Percentiles rank a stretch among this genome's conserved stretches.
Evolutionary conservation across 2,113 vertebrate species (phyloP).

Genomic region (Aleadryas rufinucha): DNA sequence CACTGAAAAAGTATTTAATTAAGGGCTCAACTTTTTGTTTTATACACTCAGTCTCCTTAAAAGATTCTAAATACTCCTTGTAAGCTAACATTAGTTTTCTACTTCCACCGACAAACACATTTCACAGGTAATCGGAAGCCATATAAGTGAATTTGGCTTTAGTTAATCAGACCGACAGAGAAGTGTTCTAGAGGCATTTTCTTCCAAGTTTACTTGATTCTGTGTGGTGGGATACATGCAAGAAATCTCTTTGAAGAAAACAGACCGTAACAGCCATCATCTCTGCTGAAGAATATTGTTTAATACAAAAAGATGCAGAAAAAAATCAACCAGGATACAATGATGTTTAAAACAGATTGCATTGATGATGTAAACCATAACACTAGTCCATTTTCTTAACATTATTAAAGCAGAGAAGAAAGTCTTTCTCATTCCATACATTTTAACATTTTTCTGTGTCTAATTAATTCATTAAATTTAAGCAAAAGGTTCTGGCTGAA

Average conservation of each 20-base stretch:
- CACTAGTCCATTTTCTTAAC: not conserved
- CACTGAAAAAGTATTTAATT: not conserved
- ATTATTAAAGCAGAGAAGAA: not conserved
- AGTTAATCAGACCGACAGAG: not conserved
- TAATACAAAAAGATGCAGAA: not conserved
- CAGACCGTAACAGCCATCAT: not conserved
- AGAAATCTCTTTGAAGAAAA: not conserved
- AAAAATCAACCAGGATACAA: not conserved
- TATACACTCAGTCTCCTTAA: not conserved
- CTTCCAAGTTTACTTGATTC: not conserved
- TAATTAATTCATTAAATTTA: slow-evolving; percentile 33
- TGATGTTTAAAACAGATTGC: not conserved
- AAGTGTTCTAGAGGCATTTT: not conserved
- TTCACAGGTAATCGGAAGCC: not conserved
- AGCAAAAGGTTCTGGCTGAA: not conserved
- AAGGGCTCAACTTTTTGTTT: not conserved
- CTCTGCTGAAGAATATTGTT: not conserved
- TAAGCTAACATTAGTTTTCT: not conserved
- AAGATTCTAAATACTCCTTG: not conserved
- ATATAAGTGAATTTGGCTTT: not conserved
- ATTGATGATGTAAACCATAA: not conserved
- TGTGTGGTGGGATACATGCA: not conserved
- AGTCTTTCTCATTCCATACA: not conserved
- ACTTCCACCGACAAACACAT: not conserved
- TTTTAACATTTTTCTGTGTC: slow-evolving; percentile 13